phyloP scores from a whole-genome alignment of 2,888 invertebrate genomes.

The Scrobipalpa costella region DNA sequence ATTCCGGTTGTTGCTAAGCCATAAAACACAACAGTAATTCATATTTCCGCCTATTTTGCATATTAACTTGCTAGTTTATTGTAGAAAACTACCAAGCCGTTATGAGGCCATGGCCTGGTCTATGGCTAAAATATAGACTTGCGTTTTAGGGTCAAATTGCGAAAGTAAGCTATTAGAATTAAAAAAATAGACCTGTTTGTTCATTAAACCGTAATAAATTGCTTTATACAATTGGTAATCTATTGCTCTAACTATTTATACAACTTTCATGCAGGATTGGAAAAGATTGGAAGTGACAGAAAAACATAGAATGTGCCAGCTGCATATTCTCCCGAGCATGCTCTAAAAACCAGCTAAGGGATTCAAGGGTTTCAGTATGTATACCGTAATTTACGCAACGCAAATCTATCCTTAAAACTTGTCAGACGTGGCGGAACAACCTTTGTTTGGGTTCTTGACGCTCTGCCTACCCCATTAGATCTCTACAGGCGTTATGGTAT shows the following conservation, averaged over 20 bases:
- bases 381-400: no score
- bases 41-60: neutral
- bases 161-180: neutral
- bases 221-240: neutral
- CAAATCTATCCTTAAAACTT: no score
- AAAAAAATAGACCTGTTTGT: conserved; percentile 1
- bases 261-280: no score
- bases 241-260: no score
- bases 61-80: neutral
- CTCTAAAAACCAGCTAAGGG: no score
- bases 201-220: neutral
- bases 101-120: neutral
- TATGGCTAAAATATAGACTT: neutral
- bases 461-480: no score
- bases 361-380: no score
- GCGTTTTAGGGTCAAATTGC: neutral
- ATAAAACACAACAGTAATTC: neutral
- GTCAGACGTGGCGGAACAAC: no score
- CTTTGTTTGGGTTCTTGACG: no score
- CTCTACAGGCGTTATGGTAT: neutral
- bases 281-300: no score
- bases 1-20: neutral
- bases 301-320: no score
- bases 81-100: neutral
- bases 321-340: no score